Conservation (phyloP, 2,113 vertebrate genomes). For the Dromiciops gliroides region DNA sequence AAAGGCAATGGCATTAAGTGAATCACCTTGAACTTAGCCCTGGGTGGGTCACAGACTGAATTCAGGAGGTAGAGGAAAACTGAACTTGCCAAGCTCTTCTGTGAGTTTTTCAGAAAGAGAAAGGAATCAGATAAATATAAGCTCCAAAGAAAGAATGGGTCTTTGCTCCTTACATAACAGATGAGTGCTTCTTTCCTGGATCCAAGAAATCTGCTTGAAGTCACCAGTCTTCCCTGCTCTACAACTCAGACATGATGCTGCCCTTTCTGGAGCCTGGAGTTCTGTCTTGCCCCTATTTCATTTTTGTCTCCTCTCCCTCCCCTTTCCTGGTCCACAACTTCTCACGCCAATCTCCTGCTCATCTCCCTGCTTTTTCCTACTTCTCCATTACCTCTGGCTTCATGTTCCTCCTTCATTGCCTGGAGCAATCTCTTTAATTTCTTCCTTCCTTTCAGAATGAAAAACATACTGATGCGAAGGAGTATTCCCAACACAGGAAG, state of each 20-base stretch:
- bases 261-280: too few relatives aligned
- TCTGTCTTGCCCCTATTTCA: background rate
- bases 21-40: background rate
- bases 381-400: background rate
- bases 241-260: background rate
- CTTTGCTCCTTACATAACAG: too few relatives aligned
- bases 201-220: too few relatives aligned
- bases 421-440: rapidly evolving
- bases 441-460: background rate
- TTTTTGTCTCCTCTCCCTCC: too few relatives aligned
- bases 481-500: conserved; percentile 27
- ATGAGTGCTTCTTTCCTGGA: too few relatives aligned
- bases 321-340: too few relatives aligned
- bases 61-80: background rate
- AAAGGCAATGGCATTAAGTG: conserved; percentile 31
- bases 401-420: rapidly evolving
- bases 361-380: too few relatives aligned
- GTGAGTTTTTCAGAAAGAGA: conserved; percentile 45
- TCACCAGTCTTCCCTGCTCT: too few relatives aligned
- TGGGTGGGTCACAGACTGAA: too few relatives aligned
- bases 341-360: too few relatives aligned
- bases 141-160: background rate
- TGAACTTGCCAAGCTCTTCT: background rate
- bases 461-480: background rate
- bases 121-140: background rate